Base-by-base conservation (phyloP, 2,113 vertebrate genomes). In the Pseudopipra pipra region DNA sequence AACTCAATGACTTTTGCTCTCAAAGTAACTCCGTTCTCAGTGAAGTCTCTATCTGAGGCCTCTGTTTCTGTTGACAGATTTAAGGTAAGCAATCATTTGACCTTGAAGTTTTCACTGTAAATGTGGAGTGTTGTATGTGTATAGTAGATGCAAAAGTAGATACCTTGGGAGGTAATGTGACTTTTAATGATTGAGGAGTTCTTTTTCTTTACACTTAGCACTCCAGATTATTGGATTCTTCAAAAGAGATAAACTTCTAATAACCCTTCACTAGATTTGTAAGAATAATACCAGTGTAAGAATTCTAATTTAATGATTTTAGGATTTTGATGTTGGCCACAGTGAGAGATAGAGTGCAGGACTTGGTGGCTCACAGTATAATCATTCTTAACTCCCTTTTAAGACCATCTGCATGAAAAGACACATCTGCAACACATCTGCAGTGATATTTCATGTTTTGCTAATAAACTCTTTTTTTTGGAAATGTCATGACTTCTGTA, bases 1-100 rank as follows among this genome's bases (percentile, higher is more conserved):
- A 99, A 99, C 87, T 98, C 99, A 62, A 99, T 99, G 99, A 99
- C 99, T 75, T 99, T 99, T 97, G 99, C 99, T 85, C 97, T 99
- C 79, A 99, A 99, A 98, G 99, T 99, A 83, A 99, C 99, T 5
- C 99, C 99, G 0, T 99, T 99, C 90, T 99, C 99, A 22, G 99
- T 99, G 88, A 99, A 99, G 94, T 99, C 99, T 54, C 97, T 99
- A 10, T 99, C 99, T 7, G 99, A 99, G 91, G 99, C 98, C 15
- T 99, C 99, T 1, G 99, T 99, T 52, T 98, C 99, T 35, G 97
- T 98, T 83, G 99, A 99, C 81, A 98, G 99, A 92, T 99, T 99
- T 95, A 99, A 99, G 98, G 99, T 99, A 94, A 98, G 98, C 90
- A 43, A 19, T 59, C 63, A 22, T 90, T 89, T 75, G 39, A 14